Conservation (phyloP, 2,888 invertebrate species). For the Acrocyrtus sp. region DNA sequence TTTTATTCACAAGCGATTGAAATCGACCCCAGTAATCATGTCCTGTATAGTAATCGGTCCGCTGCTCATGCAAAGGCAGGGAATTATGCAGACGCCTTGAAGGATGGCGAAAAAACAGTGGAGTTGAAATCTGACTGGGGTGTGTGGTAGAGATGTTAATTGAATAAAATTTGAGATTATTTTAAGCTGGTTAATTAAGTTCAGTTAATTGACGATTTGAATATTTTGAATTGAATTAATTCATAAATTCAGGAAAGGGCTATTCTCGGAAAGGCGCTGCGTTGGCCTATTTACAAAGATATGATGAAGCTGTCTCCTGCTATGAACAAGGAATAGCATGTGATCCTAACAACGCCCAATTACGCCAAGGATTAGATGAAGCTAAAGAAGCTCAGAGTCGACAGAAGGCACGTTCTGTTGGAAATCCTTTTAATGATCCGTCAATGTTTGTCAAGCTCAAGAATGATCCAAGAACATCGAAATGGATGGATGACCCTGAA, state of each 20-base stretch:
- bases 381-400: slow-evolving; percentile 67
- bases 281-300: slow-evolving; percentile 78
- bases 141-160: slow-evolving; percentile 71
- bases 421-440: slow-evolving; percentile 70
- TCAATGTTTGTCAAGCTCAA: slow-evolving; percentile 73
- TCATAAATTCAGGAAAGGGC: slow-evolving; percentile 66
- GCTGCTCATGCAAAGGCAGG: slow-evolving; percentile 88
- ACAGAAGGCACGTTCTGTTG: slow-evolving; percentile 58
- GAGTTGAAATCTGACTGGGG: slow-evolving; percentile 84
- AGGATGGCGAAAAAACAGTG: slow-evolving; percentile 87
- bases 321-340: slow-evolving; percentile 79
- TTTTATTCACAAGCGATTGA: slow-evolving; percentile 84
- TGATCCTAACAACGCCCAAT: slow-evolving; percentile 79
- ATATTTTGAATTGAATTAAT: background rate
- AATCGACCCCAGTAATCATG: slow-evolving; percentile 84
- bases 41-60: slow-evolving; percentile 90
- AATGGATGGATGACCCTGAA: slow-evolving; percentile 79
- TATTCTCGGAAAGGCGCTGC: slow-evolving; percentile 92
- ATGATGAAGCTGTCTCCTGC: slow-evolving; percentile 79
- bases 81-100: slow-evolving; percentile 78
- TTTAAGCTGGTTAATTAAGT: too few relatives aligned
- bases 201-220: too few relatives aligned
- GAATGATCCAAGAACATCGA: slow-evolving; percentile 76
- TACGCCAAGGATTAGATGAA: slow-evolving; percentile 76
- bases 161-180: too few relatives aligned